Evolutionary conservation across 2,113 vertebrate genomes (phyloP).

Genomic region (Anhinga rufa): DNA sequence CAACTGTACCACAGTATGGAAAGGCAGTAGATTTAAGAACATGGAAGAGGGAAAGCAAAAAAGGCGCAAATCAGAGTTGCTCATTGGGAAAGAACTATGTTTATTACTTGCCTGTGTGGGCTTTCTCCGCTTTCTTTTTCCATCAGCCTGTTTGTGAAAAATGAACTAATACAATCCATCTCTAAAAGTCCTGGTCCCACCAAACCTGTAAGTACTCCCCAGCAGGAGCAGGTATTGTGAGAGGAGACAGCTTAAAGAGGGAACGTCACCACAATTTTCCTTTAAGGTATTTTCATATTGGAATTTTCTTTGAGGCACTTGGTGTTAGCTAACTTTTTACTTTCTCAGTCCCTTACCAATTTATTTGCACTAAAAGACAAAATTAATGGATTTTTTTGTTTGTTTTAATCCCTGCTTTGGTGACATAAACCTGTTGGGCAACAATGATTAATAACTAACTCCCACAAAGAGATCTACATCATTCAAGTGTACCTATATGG

Average conservation of each 20-base stretch:
- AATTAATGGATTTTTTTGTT: not conserved
- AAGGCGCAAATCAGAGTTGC: not conserved
- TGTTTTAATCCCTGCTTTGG: not conserved
- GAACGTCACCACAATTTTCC: not conserved
- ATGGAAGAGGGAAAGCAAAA: not conserved
- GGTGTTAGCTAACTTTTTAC: not conserved
- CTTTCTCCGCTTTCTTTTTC: not conserved
- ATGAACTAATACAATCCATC: not conserved
- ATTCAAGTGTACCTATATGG: not conserved
- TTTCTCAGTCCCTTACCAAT: not conserved
- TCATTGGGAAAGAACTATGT: not conserved
- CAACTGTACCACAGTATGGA: not conserved
- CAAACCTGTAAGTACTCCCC: not conserved
- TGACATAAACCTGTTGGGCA: not conserved
- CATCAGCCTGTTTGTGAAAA: not conserved
- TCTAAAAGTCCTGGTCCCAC: not conserved
- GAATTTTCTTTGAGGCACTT: not conserved
- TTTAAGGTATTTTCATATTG: not conserved
- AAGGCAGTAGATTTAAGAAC: not conserved
- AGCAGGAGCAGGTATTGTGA: not conserved
- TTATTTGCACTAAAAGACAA: not conserved
- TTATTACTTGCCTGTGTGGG: not conserved
- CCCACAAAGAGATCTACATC: no score
- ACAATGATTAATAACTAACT: not conserved
- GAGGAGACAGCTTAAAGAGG: not conserved